phyloP scores from a whole-genome alignment of 2,797 vertebrate species.

The Spondyliosoma cantharus region DNA sequence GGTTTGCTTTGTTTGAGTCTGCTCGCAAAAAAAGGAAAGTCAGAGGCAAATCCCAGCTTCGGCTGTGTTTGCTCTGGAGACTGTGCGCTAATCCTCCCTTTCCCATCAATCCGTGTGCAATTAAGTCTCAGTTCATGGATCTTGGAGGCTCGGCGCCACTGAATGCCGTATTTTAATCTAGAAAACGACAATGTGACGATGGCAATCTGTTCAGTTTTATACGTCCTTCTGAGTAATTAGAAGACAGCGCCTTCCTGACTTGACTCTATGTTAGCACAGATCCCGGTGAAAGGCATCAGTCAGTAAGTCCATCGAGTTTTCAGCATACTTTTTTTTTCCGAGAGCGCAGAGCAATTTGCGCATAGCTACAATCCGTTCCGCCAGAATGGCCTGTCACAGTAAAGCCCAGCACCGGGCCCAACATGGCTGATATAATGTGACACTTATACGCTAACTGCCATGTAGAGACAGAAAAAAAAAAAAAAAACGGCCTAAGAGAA shows the following conservation, averaged over 20 bases:
- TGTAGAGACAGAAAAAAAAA: constrained; percentile 10
- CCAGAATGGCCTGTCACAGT: constrained; percentile 36
- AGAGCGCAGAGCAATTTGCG: constrained; percentile 19
- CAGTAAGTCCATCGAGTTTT: constrained; percentile 14
- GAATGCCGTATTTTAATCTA: background rate
- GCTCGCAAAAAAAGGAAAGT: constrained; percentile 45
- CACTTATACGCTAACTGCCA: constrained; percentile 27
- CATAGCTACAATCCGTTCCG: constrained; percentile 15
- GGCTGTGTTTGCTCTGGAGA: constrained; percentile 56
- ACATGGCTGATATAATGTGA: constrained; percentile 52
- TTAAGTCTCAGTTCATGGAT: constrained; percentile 28
- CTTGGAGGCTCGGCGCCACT: background rate
- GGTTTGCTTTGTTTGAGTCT: constrained; percentile 57
- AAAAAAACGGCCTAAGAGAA: background rate
- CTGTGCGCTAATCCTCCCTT: constrained; percentile 52
- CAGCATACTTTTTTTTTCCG: background rate
- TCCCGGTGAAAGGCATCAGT: constrained; percentile 14
- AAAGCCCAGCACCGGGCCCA: constrained; percentile 6
- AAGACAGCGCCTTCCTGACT: background rate
- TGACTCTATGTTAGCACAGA: background rate
- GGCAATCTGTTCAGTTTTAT: background rate
- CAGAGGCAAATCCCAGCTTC: constrained; percentile 48
- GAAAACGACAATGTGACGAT: background rate
- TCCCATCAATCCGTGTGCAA: constrained; percentile 38
- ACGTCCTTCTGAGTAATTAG: constrained; percentile 13